Evolutionary conservation across 2,113 vertebrate genomes (phyloP), one percentile per base, ranked within the genome.

Genomic region (Sander vitreus): DNA sequence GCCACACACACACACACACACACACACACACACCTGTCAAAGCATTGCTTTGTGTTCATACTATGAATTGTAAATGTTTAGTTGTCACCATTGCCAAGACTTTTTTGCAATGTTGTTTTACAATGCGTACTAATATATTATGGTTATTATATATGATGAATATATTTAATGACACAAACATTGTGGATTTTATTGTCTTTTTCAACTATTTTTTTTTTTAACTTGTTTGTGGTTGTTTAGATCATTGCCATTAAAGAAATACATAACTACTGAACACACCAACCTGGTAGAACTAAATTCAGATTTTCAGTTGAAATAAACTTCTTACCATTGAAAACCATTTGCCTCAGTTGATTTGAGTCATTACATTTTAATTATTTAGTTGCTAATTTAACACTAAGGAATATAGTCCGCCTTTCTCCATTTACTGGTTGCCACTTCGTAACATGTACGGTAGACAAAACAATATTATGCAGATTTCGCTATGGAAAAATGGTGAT

Each of bases 101-200:
- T 78, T 82, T 96, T 96, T 68, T 96, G 95, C 95, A 69, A 95
- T 96, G 95, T 95, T 96, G 95, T 97, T 96, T 96, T 97, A 96
- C 97, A 93, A 97, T 97, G 96, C 96, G 96, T 99, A 99, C 98
- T 99, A 99, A 99, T 99, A 99, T 99, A 99, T 99, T 98, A 98
- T 96, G 96, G 97, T 98, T 97, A 98, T 98, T 98, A 98, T 98
- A 98, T 98, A 99, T 97, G 97, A 97, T 97, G 97, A 97, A 98
- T 97, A 97, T 99, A 98, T 99, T 99, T 99, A 99, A 98, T 98
- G 96, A 98, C 96, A 96, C 94, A 94, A 95, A 95, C 96, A 96
- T 96, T 97, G 97, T 98, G 97, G 95, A 96, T 96, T 97, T 97
- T 95, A 92, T 96, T 96, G 81, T 91, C 50, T 86, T 21, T 93